Percentiles rank a stretch among this genome's conserved stretches.
Conservation (phyloP, 2,797 vertebrate species). For the Meriones psammophilus region DNA sequence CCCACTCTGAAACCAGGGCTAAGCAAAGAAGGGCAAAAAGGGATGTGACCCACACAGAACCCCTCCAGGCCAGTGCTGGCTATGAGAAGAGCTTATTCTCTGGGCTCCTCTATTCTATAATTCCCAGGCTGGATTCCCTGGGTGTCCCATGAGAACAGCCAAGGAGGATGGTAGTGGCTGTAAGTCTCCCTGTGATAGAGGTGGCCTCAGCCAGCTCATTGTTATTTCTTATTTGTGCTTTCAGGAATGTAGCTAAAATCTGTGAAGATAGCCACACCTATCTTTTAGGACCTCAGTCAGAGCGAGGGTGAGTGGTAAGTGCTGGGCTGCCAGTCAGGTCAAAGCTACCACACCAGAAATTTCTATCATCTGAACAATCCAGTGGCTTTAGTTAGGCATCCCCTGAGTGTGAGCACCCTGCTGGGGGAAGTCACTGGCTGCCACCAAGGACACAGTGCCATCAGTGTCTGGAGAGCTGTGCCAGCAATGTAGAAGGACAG, state of each 20-base stretch:
- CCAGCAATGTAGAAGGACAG: neutral
- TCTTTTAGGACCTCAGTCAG: too few species aligned
- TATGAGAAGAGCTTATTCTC: accelerated
- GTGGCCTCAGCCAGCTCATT: accelerated
- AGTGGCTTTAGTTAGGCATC: neutral
- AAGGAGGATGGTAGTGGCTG: accelerated
- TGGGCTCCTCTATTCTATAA: too few species aligned
- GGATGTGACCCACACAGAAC: neutral
- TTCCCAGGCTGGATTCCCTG: too few species aligned
- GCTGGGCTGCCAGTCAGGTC: neutral
- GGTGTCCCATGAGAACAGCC: neutral
- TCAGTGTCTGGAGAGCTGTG: too few species aligned
- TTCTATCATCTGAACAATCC: neutral
- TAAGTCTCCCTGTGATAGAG: neutral
- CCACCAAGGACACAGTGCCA: neutral
- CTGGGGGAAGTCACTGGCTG: neutral
- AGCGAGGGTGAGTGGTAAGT: neutral
- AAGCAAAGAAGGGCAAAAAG: neutral
- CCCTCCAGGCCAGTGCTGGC: neutral
- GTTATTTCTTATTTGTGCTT: neutral
- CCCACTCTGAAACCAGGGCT: neutral
- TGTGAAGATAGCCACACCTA: neutral
- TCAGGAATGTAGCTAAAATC: neutral
- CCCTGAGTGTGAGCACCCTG: neutral
- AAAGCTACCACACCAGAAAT: neutral